Evolutionary conservation across 1,140 invertebrate genomes (phyloP).

Genomic region (Armadillidium nasatum): DNA sequence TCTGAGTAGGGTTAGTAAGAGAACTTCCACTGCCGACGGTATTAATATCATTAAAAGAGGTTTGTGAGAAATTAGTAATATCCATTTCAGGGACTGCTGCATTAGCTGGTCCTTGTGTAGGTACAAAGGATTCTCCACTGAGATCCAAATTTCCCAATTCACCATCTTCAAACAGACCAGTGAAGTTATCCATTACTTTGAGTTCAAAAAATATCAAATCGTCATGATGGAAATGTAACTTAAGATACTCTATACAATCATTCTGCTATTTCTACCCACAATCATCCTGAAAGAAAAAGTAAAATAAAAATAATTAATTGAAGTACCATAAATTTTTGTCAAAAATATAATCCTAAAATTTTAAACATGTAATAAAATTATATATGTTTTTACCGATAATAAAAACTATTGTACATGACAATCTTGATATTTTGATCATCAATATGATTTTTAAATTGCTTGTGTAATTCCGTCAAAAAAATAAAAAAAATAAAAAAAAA

Average conservation of each 20-base stretch:
- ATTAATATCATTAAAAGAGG: conserved; percentile 34
- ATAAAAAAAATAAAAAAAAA: too few relatives aligned
- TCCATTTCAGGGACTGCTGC: conserved; percentile 37
- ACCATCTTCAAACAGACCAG: conserved; percentile 43
- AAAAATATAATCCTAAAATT: neutral
- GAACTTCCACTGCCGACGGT: neutral
- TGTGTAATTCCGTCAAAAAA: too few relatives aligned
- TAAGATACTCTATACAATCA: conserved; percentile 22
- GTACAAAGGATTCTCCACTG: conserved; percentile 38
- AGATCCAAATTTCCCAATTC: conserved; percentile 42
- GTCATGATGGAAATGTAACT: conserved; percentile 17
- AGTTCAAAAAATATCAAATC: conserved; percentile 37
- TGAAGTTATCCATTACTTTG: conserved; percentile 42
- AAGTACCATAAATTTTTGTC: neutral
- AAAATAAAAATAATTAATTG: neutral
- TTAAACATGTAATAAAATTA: too few relatives aligned
- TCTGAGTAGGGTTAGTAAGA: neutral
- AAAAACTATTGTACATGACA: too few relatives aligned
- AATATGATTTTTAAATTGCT: too few relatives aligned
- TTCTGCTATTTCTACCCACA: conserved; percentile 26
- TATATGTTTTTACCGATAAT: too few relatives aligned
- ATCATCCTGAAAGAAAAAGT: conserved; percentile 36
- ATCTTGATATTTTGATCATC: too few relatives aligned
- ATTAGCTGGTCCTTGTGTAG: conserved; percentile 34
- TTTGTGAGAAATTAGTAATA: conserved; percentile 35